A percentile compares a stretch with the other conserved stretches of the same genome.
Evolutionary conservation across 2,888 invertebrate species (phyloP).

Genomic region (Plagodis dolabraria): DNA sequence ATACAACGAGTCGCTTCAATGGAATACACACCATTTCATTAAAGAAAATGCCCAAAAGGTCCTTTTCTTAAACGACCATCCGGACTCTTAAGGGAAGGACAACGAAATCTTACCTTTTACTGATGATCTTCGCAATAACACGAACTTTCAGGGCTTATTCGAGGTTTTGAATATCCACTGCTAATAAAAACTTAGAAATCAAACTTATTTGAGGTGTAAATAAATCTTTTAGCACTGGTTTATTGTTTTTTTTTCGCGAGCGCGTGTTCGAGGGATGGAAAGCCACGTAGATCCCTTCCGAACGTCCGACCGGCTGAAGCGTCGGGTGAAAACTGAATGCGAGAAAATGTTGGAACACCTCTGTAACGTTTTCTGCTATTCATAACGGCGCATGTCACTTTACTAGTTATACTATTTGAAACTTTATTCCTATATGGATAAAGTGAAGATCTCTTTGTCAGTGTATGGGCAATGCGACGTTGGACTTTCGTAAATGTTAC

Average conservation of each 20-base stretch:
- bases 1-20: constrained; percentile 40
- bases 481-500: constrained; percentile 50
- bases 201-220: not conserved
- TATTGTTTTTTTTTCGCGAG: constrained; percentile 31
- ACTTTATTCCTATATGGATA: not conserved
- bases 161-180: constrained; percentile 10
- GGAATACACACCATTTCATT: constrained; percentile 51
- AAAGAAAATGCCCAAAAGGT: constrained; percentile 39
- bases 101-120: constrained; percentile 38
- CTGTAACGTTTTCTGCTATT: constrained; percentile 42
- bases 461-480: constrained; percentile 23
- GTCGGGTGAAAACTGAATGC: constrained; percentile 54
- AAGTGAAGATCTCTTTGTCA: constrained; percentile 13
- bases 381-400: constrained; percentile 50
- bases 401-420: constrained; percentile 15
- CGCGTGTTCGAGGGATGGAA: constrained; percentile 15
- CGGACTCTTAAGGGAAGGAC: constrained; percentile 27
- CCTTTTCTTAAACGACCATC: constrained; percentile 39
- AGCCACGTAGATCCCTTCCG: constrained; percentile 21
- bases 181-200: not conserved
- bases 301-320: constrained; percentile 45
- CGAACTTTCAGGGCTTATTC: constrained; percentile 6
- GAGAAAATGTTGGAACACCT: constrained; percentile 68
- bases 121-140: constrained; percentile 23
- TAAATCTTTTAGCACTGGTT: not conserved